These are phyloP conservation scores for Notechis scutatus DNA, from an alignment of 2,113 vertebrate species.

Conservation along the genomic window DNA sequence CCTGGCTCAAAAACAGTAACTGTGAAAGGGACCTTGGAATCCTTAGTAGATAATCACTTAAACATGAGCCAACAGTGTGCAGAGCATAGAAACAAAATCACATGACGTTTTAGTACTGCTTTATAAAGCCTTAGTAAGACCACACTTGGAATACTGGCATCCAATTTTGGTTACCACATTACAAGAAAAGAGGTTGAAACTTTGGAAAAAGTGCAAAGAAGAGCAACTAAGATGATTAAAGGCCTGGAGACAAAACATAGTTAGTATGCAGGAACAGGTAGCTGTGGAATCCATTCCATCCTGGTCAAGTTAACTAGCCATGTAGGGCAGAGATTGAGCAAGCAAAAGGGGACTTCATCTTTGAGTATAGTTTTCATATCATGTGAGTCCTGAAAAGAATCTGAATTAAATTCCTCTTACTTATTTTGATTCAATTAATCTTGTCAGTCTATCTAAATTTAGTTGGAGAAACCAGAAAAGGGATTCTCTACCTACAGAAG, in stretches of 20 bases:
- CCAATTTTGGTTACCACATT: not conserved
- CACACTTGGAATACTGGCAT: not conserved
- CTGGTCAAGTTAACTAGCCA: not conserved
- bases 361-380: not conserved
- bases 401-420: not conserved
- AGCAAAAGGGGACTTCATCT: not conserved
- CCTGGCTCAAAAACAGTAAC: not conserved
- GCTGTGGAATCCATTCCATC: not conserved
- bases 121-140: no score
- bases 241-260: not conserved
- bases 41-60: not conserved
- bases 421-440: not conserved
- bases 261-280: not conserved
- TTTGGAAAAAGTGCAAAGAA: not conserved
- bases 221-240: not conserved
- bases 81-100: no score
- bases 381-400: accelerated
- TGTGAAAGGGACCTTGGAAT: not conserved
- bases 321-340: not conserved
- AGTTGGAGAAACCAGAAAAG: not conserved
- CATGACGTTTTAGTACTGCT: no score
- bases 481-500: accelerated
- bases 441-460: constrained; percentile 19
- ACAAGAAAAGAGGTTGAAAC: not conserved
- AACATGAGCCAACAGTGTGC: not conserved